These are phyloP conservation scores for Tridacna gigas DNA, from an alignment of 2,888 invertebrate genomes.

Conservation along the genomic window DNA sequence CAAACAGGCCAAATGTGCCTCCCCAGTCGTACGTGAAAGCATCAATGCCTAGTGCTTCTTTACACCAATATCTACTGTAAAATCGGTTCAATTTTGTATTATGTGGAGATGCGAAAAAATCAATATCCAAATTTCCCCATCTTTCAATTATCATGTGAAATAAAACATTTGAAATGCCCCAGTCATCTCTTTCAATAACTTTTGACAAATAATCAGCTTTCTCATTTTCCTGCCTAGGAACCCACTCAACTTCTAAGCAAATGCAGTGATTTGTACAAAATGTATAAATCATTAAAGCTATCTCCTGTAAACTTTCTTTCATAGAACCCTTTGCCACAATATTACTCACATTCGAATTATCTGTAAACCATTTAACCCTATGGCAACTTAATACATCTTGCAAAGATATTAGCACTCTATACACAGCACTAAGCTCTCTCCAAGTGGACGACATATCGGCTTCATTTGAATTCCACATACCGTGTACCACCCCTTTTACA, in stretches of 20 bases:
- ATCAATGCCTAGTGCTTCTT: constrained; percentile 33
- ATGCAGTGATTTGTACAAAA: constrained; percentile 29
- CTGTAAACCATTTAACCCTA: constrained; percentile 42
- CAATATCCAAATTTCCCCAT: constrained; percentile 50
- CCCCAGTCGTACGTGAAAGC: constrained; percentile 46
- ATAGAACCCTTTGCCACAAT: too few species aligned
- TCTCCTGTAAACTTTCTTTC: constrained; percentile 39
- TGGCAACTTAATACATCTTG: neutral
- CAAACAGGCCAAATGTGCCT: constrained; percentile 40
- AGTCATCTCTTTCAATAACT: too few species aligned
- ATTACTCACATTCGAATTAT: constrained; percentile 27
- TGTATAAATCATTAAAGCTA: constrained; percentile 24
- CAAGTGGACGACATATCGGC: constrained; percentile 30
- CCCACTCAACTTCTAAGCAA: constrained; percentile 34
- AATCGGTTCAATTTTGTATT: constrained; percentile 49
- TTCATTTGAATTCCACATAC: constrained; percentile 18
- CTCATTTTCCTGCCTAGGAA: constrained; percentile 43
- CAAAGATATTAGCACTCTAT: constrained; percentile 5
- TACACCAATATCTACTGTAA: constrained; percentile 55
- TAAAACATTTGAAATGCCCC: constrained; percentile 6
- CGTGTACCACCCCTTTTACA: constrained; percentile 32
- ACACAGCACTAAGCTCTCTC: constrained; percentile 38
- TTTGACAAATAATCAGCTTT: too few species aligned
- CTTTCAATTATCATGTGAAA: constrained; percentile 12
- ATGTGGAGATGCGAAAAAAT: constrained; percentile 54